Evolutionary conservation across 2,888 invertebrate species (phyloP).

Genomic region (Heliconius erato): DNA sequence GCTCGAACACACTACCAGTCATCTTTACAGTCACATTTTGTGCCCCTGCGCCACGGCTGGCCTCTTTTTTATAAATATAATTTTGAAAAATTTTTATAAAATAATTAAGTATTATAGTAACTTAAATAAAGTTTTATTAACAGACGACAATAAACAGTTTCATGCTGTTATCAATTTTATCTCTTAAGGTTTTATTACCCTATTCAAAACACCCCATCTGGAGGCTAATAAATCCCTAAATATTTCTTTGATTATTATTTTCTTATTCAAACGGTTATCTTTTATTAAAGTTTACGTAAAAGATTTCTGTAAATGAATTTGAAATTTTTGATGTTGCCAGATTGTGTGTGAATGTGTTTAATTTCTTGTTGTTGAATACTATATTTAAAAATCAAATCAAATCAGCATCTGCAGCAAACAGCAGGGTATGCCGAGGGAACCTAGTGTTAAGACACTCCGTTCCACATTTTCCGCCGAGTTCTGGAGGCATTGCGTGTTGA

Average conservation of each 20-base stretch:
- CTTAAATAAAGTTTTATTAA: constrained; percentile 27
- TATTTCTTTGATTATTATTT: constrained; percentile 28
- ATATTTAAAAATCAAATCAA: too few species aligned
- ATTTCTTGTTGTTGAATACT: too few species aligned
- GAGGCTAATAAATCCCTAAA: background rate
- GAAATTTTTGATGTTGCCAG: background rate
- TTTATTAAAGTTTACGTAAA: background rate
- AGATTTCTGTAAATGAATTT: background rate
- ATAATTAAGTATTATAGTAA: background rate
- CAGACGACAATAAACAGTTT: constrained; percentile 35
- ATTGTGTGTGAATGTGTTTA: too few species aligned
- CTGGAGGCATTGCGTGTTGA: too few species aligned
- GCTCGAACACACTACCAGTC: too few species aligned
- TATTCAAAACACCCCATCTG: constrained; percentile 23
- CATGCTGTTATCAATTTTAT: constrained; percentile 38
- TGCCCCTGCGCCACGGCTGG: too few species aligned
- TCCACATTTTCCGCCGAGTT: too few species aligned
- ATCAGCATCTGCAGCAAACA: too few species aligned
- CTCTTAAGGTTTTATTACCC: constrained; percentile 31
- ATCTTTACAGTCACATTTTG: too few species aligned
- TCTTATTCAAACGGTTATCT: background rate
- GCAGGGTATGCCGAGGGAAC: too few species aligned
- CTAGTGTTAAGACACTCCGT: too few species aligned
- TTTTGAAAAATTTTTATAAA: background rate
- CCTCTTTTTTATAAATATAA: too few species aligned